Percentiles rank a stretch among this genome's conserved stretches.
Conservation (phyloP, 2,888 invertebrate genomes). For the Lycaena phlaeas region DNA sequence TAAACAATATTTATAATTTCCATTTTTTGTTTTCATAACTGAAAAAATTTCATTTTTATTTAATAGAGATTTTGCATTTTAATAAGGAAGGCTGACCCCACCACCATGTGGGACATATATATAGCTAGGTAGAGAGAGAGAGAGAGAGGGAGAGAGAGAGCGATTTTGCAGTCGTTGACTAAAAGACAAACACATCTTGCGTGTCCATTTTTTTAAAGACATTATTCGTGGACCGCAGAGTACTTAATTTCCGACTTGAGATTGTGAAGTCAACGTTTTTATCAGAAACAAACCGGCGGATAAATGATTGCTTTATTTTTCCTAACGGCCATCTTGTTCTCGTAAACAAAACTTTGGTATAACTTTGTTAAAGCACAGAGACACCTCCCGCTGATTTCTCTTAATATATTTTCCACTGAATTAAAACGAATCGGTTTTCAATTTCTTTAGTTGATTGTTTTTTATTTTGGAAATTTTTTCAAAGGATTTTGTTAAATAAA, state of each 20-base stretch:
- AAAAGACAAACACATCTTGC: no score
- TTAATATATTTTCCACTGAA: neutral
- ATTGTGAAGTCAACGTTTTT: constrained; percentile 40
- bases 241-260: constrained; percentile 29
- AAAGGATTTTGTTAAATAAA: no score
- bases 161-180: no score
- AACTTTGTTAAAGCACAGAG: constrained; percentile 16
- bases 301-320: constrained; percentile 49
- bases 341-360: constrained; percentile 30
- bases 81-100: no score
- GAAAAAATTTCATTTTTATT: no score
- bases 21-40: no score
- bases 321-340: constrained; percentile 24
- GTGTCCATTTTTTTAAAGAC: neutral
- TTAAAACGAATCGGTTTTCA: neutral
- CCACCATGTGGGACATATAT: no score
- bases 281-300: constrained; percentile 42
- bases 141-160: no score
- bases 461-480: neutral
- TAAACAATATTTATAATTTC: no score
- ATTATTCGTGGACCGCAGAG: constrained; percentile 8
- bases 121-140: no score
- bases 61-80: no score
- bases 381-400: constrained; percentile 1
- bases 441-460: neutral